phyloP scores from a whole-genome alignment of 2,797 vertebrate species.

The Pelobates cultripes region DNA sequence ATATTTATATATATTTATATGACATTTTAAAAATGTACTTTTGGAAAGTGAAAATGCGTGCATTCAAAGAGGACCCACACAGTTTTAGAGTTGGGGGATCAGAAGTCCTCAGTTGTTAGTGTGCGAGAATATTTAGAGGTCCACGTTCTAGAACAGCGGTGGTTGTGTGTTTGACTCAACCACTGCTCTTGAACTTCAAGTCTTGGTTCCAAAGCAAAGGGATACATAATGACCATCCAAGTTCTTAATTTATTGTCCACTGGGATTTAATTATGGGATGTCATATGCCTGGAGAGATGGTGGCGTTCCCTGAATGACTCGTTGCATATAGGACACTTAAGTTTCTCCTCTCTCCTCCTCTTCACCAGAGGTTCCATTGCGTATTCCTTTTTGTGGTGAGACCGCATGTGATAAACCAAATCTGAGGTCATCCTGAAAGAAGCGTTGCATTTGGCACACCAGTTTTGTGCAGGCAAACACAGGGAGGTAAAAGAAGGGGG shows the following conservation, averaged over 20 bases:
- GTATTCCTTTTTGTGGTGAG: constrained; percentile 97
- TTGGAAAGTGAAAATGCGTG: constrained; percentile 83
- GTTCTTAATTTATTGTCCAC: neutral
- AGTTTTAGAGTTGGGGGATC: constrained; percentile 14
- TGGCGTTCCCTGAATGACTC: constrained; percentile 96
- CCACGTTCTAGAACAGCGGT: neutral
- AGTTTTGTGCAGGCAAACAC: constrained; percentile 96
- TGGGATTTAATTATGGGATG: constrained; percentile 87
- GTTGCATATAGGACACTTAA: constrained; percentile 97
- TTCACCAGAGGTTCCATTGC: constrained; percentile 93
- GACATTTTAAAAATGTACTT: constrained; percentile 83
- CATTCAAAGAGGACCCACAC: constrained; percentile 64
- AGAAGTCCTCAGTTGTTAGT: constrained; percentile 9
- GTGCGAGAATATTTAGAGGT: constrained; percentile 25
- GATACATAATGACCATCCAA: neutral
- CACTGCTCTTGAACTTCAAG: neutral
- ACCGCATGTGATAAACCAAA: constrained; percentile 97
- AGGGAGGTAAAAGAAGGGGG: constrained; percentile 96
- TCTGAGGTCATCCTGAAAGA: constrained; percentile 98
- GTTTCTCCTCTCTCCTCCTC: constrained; percentile 92
- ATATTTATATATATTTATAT: constrained; percentile 59
- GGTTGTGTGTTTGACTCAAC: neutral
- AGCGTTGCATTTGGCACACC: constrained; percentile 98
- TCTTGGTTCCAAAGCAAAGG: neutral
- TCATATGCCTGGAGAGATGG: constrained; percentile 98